Evolutionary conservation across 1,140 invertebrate genomes (phyloP), one percentile per base, ranked within the genome.

Genomic region (Listronotus oregonensis): DNA sequence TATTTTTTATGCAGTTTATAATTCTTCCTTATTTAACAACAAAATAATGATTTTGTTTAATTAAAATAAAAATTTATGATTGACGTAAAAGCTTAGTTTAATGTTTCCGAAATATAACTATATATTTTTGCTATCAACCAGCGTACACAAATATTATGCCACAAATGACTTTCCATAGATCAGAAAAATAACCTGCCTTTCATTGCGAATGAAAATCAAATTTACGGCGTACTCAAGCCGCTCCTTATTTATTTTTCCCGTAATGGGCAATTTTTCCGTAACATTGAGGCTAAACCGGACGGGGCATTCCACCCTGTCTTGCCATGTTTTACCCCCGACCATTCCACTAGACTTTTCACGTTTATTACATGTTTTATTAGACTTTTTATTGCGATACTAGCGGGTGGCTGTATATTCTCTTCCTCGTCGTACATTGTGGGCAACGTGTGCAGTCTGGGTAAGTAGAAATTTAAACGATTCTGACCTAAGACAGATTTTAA

Each of bases 301-400:
- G 31, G 58, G 58, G 37, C 18, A 31, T 21, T 15, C 46, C 34
- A 21, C 47, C 58, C n/a, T 44, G 46, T 51, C 31, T 18, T 21
- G 21, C 55, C 39, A 43, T 65, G 60, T 57, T 58, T 57, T 64
- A 57, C 62, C 62, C 62, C 62, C 63, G 54, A 65, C 63, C 32
- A 65, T 65, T 65, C 63, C 63, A 65, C 63, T 65, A 65, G 63
- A 65, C 63, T 65, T 65, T 65, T 58, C 63, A 65, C 63, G 63
- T 65, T 65, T 65, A 65, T 65, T 58, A 65, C 63, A 58, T 65
- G 63, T 65, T 65, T 58, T 65, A 65, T 65, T 65, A 65, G 44
- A 52, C 63, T 65, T 65, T 65, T 65, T 65, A 58, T 65, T 65
- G 44, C 46, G 55, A 65, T 57, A 32, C 44, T 50, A 31, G 47